Conservation (phyloP, 2,888 invertebrate species). For the Lepidocyrtoides sp. region DNA sequence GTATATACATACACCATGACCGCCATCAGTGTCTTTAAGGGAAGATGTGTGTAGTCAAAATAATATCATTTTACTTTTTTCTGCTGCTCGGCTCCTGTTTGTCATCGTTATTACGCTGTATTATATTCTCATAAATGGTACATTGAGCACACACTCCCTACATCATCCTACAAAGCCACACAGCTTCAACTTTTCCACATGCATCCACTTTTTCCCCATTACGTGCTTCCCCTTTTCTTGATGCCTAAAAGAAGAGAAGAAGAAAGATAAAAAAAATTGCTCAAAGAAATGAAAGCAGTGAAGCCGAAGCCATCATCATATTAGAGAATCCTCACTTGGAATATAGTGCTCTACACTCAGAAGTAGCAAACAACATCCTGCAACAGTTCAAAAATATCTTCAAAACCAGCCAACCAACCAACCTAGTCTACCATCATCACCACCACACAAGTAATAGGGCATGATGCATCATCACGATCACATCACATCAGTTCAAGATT, state of each 20-base stretch:
- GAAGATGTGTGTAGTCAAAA: constrained; percentile 37
- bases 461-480: constrained; percentile 47
- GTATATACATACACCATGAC: neutral
- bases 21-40: neutral
- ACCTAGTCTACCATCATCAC: constrained; percentile 19
- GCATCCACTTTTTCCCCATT: constrained; percentile 27
- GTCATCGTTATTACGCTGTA: constrained; percentile 59
- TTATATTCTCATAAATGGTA: constrained; percentile 66
- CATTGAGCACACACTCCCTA: constrained; percentile 33
- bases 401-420: neutral
- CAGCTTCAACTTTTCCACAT: neutral
- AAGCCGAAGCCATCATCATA: constrained; percentile 58
- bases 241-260: neutral
- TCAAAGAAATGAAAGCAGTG: constrained; percentile 53
- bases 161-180: neutral
- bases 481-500: constrained; percentile 29
- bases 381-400: neutral
- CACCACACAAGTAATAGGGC: constrained; percentile 13
- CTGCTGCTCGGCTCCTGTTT: constrained; percentile 57
- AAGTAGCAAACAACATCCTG: constrained; percentile 41
- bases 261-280: constrained; percentile 23
- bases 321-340: constrained; percentile 48
- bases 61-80: constrained; percentile 58
- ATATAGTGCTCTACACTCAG: neutral
- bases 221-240: neutral